These are phyloP conservation scores for Cheilosia variabilis DNA, from an alignment of 2,888 invertebrate species.

Conservation along the genomic window DNA sequence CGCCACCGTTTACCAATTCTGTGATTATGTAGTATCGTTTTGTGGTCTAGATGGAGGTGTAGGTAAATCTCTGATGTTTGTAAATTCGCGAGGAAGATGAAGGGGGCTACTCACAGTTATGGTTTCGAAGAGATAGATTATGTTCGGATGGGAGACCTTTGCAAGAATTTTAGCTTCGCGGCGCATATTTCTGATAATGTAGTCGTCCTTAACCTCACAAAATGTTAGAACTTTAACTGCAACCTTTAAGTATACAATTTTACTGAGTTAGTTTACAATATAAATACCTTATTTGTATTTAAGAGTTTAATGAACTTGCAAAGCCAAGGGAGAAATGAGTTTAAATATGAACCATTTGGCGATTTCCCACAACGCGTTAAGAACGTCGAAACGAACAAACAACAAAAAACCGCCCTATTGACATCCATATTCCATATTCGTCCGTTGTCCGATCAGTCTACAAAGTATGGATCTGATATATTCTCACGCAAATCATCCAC, in stretches of 20 bases:
- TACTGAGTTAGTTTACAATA: not conserved
- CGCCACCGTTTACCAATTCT: constrained; percentile 89
- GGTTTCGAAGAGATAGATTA: constrained; percentile 88
- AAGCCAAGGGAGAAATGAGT: too few relatives aligned
- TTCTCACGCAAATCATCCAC: constrained; percentile 69
- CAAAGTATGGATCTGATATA: constrained; percentile 15
- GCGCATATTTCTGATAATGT: constrained; percentile 88
- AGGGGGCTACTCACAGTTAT: constrained; percentile 75
- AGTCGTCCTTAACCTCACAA: constrained; percentile 89
- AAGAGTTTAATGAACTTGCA: too few relatives aligned
- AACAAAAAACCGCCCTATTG: not conserved
- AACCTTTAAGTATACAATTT: constrained; percentile 84
- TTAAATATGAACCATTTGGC: too few relatives aligned
- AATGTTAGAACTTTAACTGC: constrained; percentile 91
- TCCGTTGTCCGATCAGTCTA: constrained; percentile 10
- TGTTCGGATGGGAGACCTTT: constrained; percentile 89
- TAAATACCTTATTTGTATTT: not conserved
- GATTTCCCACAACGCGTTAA: too few relatives aligned
- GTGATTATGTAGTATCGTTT: constrained; percentile 89
- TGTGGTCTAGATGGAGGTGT: constrained; percentile 86
- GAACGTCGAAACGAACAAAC: too few relatives aligned
- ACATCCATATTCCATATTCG: constrained; percentile 14
- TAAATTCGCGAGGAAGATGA: too few relatives aligned
- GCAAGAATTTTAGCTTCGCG: constrained; percentile 89
- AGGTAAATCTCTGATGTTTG: too few relatives aligned